Conservation (phyloP, 2,797 vertebrate species). For the Coendou prehensilis region DNA sequence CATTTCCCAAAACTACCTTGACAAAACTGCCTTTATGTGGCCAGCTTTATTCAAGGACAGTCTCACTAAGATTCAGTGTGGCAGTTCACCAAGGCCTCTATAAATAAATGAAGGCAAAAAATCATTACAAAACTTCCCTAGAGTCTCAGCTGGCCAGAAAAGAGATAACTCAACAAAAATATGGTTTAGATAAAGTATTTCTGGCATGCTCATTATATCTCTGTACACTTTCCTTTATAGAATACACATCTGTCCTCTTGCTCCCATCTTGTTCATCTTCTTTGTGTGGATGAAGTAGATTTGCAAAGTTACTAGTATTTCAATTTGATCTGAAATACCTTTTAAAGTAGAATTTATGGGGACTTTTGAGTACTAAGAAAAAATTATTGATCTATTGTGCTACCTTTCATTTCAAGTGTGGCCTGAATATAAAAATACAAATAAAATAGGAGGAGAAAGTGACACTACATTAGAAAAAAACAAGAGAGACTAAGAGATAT, state of each 20-base stretch:
- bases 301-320: slow-evolving; percentile 12
- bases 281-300: neutral
- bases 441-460: neutral
- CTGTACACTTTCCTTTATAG: neutral
- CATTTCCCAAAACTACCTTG: slow-evolving; percentile 61
- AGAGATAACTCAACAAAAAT: slow-evolving; percentile 33
- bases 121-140: slow-evolving; percentile 24
- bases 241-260: neutral
- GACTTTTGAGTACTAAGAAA: neutral
- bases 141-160: neutral
- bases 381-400: neutral
- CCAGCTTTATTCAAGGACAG: slow-evolving; percentile 11
- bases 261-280: neutral
- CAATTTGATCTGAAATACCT: neutral
- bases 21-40: slow-evolving; percentile 28
- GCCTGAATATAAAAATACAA: slow-evolving; percentile 29
- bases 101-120: slow-evolving; percentile 53
- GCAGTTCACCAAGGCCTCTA: slow-evolving; percentile 41
- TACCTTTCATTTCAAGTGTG: neutral
- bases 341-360: neutral
- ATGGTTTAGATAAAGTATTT: neutral
- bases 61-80: slow-evolving; percentile 62
- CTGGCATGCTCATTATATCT: neutral
- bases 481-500: neutral
- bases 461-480: neutral